Evolutionary conservation across 2,113 vertebrate genomes (phyloP).

Genomic region (Australoheros scitulus): DNA sequence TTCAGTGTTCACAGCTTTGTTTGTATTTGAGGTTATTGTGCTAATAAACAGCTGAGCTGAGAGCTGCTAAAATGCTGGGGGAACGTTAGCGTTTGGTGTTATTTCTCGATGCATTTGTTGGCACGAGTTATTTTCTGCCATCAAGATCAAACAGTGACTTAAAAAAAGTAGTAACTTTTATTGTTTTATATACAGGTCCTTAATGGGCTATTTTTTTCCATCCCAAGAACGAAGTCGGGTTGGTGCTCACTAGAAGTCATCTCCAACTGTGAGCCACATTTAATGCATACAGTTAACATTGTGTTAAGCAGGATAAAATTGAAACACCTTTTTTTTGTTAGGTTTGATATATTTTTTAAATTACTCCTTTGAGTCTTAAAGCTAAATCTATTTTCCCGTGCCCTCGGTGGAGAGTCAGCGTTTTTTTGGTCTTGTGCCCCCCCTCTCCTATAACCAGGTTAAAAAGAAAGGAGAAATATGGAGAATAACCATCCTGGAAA

Average conservation of each 20-base stretch:
- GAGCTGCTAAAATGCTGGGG: background rate
- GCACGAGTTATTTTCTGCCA: background rate
- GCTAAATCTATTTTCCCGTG: background rate
- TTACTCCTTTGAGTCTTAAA: background rate
- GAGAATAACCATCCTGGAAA: background rate
- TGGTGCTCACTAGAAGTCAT: no score
- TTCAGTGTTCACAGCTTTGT: background rate
- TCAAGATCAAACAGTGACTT: background rate
- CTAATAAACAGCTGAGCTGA: background rate
- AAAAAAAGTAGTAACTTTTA: background rate
- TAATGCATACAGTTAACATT: no score
- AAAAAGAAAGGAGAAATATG: background rate
- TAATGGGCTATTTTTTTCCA: background rate
- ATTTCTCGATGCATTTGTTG: background rate
- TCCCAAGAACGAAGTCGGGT: no score
- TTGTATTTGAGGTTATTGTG: background rate
- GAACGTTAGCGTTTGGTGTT: no score
- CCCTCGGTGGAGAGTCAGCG: background rate
- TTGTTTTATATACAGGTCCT: background rate
- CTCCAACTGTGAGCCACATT: no score
- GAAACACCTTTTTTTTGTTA: no score
- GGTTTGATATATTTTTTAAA: background rate
- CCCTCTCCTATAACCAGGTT: constrained; percentile 7
- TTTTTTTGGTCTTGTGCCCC: background rate
- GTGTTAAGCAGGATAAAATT: no score